Base-by-base conservation (phyloP, 2,888 invertebrate genomes). In the Ceriagrion tenellum region DNA sequence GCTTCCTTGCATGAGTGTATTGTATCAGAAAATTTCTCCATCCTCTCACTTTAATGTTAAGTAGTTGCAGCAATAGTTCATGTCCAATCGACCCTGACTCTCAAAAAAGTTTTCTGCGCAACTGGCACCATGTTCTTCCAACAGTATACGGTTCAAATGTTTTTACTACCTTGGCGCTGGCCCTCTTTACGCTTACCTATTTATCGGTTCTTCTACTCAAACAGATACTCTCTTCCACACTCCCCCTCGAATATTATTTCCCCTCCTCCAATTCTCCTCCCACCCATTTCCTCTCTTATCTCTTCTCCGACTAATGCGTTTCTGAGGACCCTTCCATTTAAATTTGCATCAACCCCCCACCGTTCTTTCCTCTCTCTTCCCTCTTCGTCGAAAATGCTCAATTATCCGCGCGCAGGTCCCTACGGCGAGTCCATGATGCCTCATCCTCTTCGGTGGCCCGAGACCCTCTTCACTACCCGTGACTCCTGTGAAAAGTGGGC, bases 241-340 rank as follows among this genome's bases (percentile, higher is more conserved):
- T n/a, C 69, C 69, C 3, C 0, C 12, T 12, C 4, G 26, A 69
- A 26, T 26, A 69, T 69, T 69, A 18, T 47, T 26, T 93, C n/a
- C 47, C 93, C 23, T 12, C 69, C 35, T 91, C 59, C 47, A 47
- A 18, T 93, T 69, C 55, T 55, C 89, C 55, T 55, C 47, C n/a
- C 89, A 26, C 18, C 81, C 35, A 13, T 2, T 35, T 16, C n/a
- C 55, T 23, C 88, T 47, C 23, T 88, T 47, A 55, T 89, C 55
- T 47, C 26, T 18, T 55, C 55, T 47, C n/a, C 40, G 56, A 6
- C 40, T 47, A 93, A 40, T 93, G 93, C 26, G 55, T 93, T 93
- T 47, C 69, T 69, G 69, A 93, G 93, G 63, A 93, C 55, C 40
- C 40, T 63, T 69, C 47, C 93, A 69, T 47, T 93, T 69, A 93